Percentiles rank a stretch among this genome's conserved stretches.
Evolutionary conservation across 2,888 invertebrate species (phyloP).

Genomic region (Druceiella hillmani): DNA sequence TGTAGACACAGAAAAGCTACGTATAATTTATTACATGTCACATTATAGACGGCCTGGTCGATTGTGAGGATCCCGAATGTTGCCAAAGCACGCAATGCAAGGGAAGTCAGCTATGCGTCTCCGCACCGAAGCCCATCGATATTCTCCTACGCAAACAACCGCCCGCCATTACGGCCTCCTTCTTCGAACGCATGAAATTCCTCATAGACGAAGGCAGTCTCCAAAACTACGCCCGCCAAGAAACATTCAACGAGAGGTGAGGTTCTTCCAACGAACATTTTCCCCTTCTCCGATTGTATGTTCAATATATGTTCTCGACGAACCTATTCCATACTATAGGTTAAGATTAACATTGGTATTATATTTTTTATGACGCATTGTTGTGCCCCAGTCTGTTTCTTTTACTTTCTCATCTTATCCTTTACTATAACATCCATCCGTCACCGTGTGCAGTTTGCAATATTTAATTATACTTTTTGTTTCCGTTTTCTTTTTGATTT

Average conservation of each 20-base stretch:
- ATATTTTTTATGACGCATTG: slow-evolving; percentile 54
- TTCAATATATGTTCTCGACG: too few relatives aligned
- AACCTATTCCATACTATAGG: not conserved
- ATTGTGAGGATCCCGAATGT: slow-evolving; percentile 98
- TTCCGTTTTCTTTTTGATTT: too few relatives aligned
- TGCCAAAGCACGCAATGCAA: slow-evolving; percentile 80
- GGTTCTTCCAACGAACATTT: slow-evolving; percentile 32
- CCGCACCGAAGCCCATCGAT: slow-evolving; percentile 93
- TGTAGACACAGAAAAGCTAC: slow-evolving; percentile 5
- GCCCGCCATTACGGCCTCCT: slow-evolving; percentile 94
- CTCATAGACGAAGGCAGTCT: slow-evolving; percentile 97
- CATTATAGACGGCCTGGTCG: slow-evolving; percentile 84
- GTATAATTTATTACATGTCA: slow-evolving; percentile 11
- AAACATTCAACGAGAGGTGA: slow-evolving; percentile 97
- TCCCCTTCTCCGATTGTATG: too few relatives aligned
- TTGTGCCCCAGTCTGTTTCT: slow-evolving; percentile 74
- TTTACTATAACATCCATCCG: too few relatives aligned
- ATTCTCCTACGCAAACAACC: slow-evolving; percentile 93
- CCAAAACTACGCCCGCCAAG: slow-evolving; percentile 93
- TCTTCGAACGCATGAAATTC: slow-evolving; percentile 98
- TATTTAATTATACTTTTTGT: too few relatives aligned
- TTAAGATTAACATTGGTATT: slow-evolving; percentile 17
- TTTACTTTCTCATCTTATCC: slow-evolving; percentile 29
- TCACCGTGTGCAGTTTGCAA: too few relatives aligned
- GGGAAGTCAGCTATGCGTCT: slow-evolving; percentile 86